Conservation (phyloP, 2,113 vertebrate species). For the Bombycilla garrulus region DNA sequence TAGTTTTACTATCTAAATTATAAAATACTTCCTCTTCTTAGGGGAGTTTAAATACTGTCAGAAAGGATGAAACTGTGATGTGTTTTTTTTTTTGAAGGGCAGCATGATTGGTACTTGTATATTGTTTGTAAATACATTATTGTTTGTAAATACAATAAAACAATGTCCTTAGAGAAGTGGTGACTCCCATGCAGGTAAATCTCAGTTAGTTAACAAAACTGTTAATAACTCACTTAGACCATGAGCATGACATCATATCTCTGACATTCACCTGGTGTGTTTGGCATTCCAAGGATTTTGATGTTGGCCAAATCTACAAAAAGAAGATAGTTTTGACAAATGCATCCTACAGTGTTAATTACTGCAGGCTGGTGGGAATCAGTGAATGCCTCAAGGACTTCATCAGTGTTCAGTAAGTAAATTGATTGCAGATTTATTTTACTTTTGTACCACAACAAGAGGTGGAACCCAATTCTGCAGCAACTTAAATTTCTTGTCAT, state of each 20-base stretch:
- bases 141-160: not conserved
- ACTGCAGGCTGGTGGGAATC: constrained; percentile 81
- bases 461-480: not conserved
- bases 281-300: constrained; percentile 83
- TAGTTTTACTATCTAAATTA: not conserved
- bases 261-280: not conserved
- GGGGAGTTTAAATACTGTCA: not conserved
- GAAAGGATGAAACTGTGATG: not conserved
- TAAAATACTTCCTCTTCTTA: not conserved
- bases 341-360: constrained; percentile 78
- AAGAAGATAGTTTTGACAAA: constrained; percentile 86
- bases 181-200: not conserved
- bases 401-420: constrained; percentile 80
- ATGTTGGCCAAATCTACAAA: constrained; percentile 86
- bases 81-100: not conserved
- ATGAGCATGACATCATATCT: not conserved
- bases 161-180: not conserved
- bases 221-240: not conserved
- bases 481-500: rapidly evolving
- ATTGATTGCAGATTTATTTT: not conserved
- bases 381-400: constrained; percentile 79
- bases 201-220: not conserved
- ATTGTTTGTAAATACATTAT: not conserved
- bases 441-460: not conserved
- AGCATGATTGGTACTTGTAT: not conserved